These are phyloP conservation scores for Drosophila malerkotliana DNA, from an alignment of 1,140 invertebrate species.

Conservation along the genomic window DNA sequence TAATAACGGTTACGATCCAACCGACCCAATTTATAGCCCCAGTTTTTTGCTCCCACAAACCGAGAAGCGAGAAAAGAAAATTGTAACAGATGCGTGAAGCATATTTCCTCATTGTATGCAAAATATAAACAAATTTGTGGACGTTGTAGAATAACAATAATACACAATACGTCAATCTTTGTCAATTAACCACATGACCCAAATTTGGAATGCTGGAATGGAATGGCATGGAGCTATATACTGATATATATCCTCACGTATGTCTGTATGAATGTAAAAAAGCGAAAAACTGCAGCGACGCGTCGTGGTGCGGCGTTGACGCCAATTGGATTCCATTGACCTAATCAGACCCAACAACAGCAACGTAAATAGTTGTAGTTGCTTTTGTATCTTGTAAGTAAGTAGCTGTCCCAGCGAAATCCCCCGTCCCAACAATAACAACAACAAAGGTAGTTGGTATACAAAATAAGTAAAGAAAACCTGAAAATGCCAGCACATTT, in stretches of 20 bases:
- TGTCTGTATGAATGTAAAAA: conserved; percentile 24
- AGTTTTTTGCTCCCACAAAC: conserved; percentile 27
- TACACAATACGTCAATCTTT: conserved; percentile 80
- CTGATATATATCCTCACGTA: not conserved
- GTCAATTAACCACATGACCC: conserved; percentile 79
- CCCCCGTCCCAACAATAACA: not conserved
- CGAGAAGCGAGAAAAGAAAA: conserved; percentile 12
- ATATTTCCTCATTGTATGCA: conserved; percentile 78
- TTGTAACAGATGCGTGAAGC: conserved; percentile 42
- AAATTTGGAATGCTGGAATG: conserved; percentile 60
- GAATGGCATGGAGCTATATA: conserved; percentile 23
- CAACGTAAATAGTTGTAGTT: conserved; percentile 4
- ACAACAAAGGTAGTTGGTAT: conserved; percentile 8
- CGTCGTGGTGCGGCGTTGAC: conserved; percentile 16
- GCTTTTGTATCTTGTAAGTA: conserved; percentile 37
- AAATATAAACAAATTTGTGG: conserved; percentile 69
- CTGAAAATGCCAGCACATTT: conserved; percentile 57
- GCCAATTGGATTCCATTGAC: conserved; percentile 80
- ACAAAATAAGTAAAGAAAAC: conserved; percentile 50
- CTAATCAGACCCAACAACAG: conserved; percentile 64
- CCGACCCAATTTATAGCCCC: conserved; percentile 9
- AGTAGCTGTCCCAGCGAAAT: conserved; percentile 28
- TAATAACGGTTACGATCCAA: conserved; percentile 21
- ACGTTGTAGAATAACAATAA: conserved; percentile 59
- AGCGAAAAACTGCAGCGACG: conserved; percentile 55